phyloP scores from a whole-genome alignment of 1,140 invertebrate species.

The Aphidius gifuensis region DNA sequence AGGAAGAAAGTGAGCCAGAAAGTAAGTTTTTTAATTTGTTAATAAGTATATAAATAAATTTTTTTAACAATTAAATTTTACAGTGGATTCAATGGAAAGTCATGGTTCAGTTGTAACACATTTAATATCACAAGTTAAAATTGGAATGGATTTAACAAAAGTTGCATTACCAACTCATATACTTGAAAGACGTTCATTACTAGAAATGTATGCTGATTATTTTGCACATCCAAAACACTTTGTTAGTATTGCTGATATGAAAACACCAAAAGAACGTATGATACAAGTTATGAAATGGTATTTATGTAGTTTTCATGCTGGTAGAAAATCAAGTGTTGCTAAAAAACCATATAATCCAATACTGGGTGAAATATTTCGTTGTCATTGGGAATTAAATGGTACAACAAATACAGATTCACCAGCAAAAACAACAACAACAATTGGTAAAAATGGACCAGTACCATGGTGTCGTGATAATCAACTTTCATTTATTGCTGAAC shows the following conservation, averaged over 20 bases:
- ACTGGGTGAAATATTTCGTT: slow-evolving; percentile 90
- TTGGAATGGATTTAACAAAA: slow-evolving; percentile 98
- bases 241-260: slow-evolving; percentile 81
- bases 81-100: slow-evolving; percentile 79
- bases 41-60: neutral
- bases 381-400: slow-evolving; percentile 68
- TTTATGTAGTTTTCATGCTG: slow-evolving; percentile 94
- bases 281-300: slow-evolving; percentile 93
- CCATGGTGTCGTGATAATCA: slow-evolving; percentile 79
- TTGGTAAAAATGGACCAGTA: slow-evolving; percentile 77
- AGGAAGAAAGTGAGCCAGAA: slow-evolving; percentile 82
- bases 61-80: slow-evolving; percentile 16
- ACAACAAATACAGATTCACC: slow-evolving; percentile 29
- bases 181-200: slow-evolving; percentile 86
- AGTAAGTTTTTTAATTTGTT: slow-evolving; percentile 52
- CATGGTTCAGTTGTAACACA: slow-evolving; percentile 94
- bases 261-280: slow-evolving; percentile 84
- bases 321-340: slow-evolving; percentile 87
- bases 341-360: slow-evolving; percentile 99
- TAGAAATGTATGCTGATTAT: slow-evolving; percentile 98
- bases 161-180: slow-evolving; percentile 96
- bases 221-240: slow-evolving; percentile 97
- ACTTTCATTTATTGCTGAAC: slow-evolving; percentile 91
- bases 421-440: slow-evolving; percentile 56
- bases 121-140: slow-evolving; percentile 92